A percentile compares a stretch with the other conserved stretches of the same genome.
phyloP scores from a whole-genome alignment of 2,113 vertebrate species.

The Leuciscus idus region DNA sequence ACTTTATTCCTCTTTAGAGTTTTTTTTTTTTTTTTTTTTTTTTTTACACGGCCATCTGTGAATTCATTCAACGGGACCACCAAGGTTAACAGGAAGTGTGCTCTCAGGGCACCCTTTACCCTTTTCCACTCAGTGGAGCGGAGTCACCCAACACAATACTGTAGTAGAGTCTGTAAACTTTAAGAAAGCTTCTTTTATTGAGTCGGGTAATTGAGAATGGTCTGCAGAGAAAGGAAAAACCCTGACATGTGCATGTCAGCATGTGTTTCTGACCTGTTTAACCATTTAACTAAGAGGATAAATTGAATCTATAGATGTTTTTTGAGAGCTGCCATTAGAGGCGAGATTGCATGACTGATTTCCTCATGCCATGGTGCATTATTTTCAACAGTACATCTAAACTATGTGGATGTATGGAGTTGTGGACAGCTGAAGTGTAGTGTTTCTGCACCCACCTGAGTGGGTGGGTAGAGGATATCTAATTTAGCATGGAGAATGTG shows the following conservation, averaged over 20 bases:
- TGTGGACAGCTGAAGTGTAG: constrained; percentile 16
- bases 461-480: constrained; percentile 15
- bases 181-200: neutral
- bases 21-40: constrained; percentile 38
- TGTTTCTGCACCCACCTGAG: constrained; percentile 39
- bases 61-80: constrained; percentile 69
- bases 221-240: neutral
- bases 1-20: constrained; percentile 20
- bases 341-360: constrained; percentile 35
- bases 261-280: constrained; percentile 14
- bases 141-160: neutral
- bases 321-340: neutral
- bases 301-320: neutral
- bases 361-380: neutral
- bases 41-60: constrained; percentile 65
- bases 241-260: neutral
- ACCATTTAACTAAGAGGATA: neutral
- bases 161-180: neutral
- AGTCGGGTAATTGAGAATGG: constrained; percentile 11
- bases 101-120: constrained; percentile 51
- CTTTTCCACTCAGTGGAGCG: constrained; percentile 16
- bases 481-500: constrained; percentile 13
- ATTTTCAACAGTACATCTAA: constrained; percentile 4
- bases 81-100: constrained; percentile 63
- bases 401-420: constrained; percentile 1